Evolutionary conservation across 2,797 vertebrate species (phyloP).

Genomic region (Lycodopsis pacificus): DNA sequence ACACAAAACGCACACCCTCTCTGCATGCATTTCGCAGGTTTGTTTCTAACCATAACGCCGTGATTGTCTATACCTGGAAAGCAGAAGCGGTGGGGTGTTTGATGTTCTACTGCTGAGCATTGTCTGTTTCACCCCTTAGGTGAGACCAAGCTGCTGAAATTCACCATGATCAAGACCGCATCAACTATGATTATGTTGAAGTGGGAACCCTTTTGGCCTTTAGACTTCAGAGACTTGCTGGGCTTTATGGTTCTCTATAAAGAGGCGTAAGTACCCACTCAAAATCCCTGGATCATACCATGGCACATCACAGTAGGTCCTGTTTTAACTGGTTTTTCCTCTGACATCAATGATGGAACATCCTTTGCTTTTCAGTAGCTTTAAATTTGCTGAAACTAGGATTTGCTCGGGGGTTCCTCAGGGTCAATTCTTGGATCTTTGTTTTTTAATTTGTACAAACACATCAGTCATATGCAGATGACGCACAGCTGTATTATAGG

Average conservation of each 20-base stretch:
- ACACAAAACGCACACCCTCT: background rate
- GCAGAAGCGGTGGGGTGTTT: background rate
- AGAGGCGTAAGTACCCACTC: constrained; percentile 91
- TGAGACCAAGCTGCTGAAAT: constrained; percentile 91
- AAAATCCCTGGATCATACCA: background rate
- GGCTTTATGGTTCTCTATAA: constrained; percentile 99
- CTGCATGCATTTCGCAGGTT: background rate
- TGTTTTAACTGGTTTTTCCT: background rate
- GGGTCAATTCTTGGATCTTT: background rate
- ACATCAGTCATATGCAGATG: background rate
- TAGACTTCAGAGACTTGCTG: constrained; percentile 94
- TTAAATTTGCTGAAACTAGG: constrained; percentile 6
- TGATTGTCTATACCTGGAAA: background rate
- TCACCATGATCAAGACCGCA: constrained; percentile 86
- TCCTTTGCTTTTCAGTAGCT: background rate
- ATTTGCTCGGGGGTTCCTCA: background rate
- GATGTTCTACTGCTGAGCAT: background rate
- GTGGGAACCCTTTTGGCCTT: constrained; percentile 95
- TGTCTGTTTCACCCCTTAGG: constrained; percentile 78
- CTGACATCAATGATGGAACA: background rate
- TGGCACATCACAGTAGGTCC: background rate
- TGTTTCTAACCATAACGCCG: background rate
- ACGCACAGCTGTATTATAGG: background rate
- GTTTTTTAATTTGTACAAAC: background rate
- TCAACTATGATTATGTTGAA: constrained; percentile 90